Percentiles rank a stretch among this genome's conserved stretches.
Evolutionary conservation across 2,113 vertebrate genomes (phyloP).

Genomic region (human (Homo sapiens)): DNA sequence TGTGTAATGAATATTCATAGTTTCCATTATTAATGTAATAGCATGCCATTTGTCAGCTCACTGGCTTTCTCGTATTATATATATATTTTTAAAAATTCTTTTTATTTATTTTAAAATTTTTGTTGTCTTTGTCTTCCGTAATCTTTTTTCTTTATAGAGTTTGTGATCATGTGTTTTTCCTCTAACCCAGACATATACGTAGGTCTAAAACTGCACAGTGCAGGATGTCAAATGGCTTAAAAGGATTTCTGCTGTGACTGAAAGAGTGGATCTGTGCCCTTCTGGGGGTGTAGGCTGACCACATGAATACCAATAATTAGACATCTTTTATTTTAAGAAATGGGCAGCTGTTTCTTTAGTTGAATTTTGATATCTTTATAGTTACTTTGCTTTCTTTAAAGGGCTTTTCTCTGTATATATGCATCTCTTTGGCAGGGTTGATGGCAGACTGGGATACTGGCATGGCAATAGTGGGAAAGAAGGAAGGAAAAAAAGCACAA

Average conservation of each 20-base stretch:
- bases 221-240: constrained; percentile 5
- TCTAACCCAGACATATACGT: neutral
- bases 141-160: constrained; percentile 1
- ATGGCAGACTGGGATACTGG: neutral
- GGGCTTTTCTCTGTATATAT: neutral
- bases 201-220: neutral
- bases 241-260: neutral
- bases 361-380: constrained; percentile 30
- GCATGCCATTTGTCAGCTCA: neutral
- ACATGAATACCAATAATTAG: constrained; percentile 4
- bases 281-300: neutral
- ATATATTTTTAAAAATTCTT: neutral
- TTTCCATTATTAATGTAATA: constrained; percentile 46
- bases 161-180: neutral
- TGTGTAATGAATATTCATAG: constrained; percentile 59
- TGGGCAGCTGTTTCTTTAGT: constrained; percentile 36
- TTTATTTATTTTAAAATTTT: neutral
- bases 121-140: neutral
- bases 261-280: neutral
- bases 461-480: neutral
- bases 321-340: constrained; percentile 33
- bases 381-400: neutral
- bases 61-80: constrained; percentile 2
- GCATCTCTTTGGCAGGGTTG: neutral
- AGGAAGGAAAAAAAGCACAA: neutral